Evolutionary conservation across 2,888 invertebrate species (phyloP), one percentile per base, ranked within the genome.

Genomic region (Hirtodrosophila histrioides): DNA sequence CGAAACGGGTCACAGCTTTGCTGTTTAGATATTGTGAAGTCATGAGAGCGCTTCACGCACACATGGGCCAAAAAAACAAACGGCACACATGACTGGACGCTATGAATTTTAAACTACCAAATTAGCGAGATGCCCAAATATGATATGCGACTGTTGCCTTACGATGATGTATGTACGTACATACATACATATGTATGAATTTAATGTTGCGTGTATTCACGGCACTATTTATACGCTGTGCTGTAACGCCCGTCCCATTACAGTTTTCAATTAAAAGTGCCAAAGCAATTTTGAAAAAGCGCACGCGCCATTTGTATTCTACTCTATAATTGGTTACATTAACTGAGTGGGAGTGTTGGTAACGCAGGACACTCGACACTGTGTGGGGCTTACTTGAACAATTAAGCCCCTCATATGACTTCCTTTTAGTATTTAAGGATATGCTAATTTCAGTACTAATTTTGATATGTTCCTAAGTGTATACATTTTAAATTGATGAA

Each of bases 61-160:
- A 76, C 63, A 75, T 55, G 43, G 37, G 29, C 17, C 66, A 29
- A 24, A 10, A 46, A 33, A 44, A 4, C 50, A 64, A 39, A 61
- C 29, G n/a, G 33, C 63, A 64, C 55, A 76, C 63, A 51, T 46
- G 77, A 60, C 44, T 64, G 60, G 57, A 50, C 46, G 41, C 62
- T 43, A 75, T 76, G 72, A 67, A 79, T 79, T 75, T 71, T 56
- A 71, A 75, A 72, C 56, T 69, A 76, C 44, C 69, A 76, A 76
- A 77, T 80, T 76, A 76, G 64, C 63, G 56, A 61, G 54, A 24
- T 55, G 35, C 17, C 44, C 51, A 57, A 73, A 70, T 50, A 39
- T 63, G 12, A 55, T 45, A 48, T 43, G 31, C 29, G 7, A 27
- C 8, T 40, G n/a, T 17, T 17, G 17, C 17, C 17, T 17, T 17